phyloP scores from a whole-genome alignment of 2,888 invertebrate genomes.

The Nemotelus pantherinus region DNA sequence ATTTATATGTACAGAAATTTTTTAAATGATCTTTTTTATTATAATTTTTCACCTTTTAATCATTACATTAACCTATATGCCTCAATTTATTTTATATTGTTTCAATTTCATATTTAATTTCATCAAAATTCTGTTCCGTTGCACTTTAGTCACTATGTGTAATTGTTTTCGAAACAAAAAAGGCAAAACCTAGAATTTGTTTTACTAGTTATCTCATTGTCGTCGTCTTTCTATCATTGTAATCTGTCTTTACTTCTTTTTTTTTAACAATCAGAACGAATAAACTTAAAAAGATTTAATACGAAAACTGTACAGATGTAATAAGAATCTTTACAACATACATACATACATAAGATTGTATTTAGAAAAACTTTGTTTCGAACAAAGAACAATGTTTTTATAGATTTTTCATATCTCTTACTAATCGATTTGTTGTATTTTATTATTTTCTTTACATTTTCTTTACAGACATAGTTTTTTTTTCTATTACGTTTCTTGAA shows the following conservation, averaged over 20 bases:
- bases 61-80: slow-evolving; percentile 25
- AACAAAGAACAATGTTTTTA: not conserved
- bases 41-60: not conserved
- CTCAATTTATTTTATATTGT: slow-evolving; percentile 13
- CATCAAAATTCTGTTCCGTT: too few species aligned
- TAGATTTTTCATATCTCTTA: not conserved
- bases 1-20: slow-evolving; percentile 34
- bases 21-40: slow-evolving; percentile 26
- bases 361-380: not conserved
- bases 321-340: not conserved
- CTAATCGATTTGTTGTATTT: not conserved
- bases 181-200: not conserved
- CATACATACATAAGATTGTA: not conserved
- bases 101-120: too few species aligned
- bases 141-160: too few species aligned
- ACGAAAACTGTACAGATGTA: slow-evolving; percentile 31
- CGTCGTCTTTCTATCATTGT: too few species aligned
- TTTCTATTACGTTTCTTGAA: not conserved
- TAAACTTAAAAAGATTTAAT: not conserved
- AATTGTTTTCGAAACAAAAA: slow-evolving; percentile 10
- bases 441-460: slow-evolving; percentile 2
- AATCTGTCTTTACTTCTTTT: not conserved
- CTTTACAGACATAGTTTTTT: not conserved
- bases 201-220: not conserved
- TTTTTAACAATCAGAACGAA: not conserved